A percentile compares a stretch with the other conserved stretches of the same genome.
phyloP scores from a whole-genome alignment of 1,140 invertebrate genomes.

The Drosophila dunni region DNA sequence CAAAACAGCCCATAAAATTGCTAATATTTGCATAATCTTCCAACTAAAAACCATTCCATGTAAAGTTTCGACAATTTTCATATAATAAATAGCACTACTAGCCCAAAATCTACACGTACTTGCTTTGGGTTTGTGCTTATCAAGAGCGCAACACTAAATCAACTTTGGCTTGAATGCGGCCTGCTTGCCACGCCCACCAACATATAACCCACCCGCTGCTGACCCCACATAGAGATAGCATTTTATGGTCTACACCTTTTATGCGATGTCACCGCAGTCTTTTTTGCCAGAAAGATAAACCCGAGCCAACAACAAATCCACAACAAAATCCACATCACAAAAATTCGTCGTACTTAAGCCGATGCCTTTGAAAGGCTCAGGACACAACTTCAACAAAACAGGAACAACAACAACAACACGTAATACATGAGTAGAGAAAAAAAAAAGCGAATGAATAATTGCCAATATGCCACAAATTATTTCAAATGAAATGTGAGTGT shows the following conservation, averaged over 20 bases:
- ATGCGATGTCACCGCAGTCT: slow-evolving; percentile 69
- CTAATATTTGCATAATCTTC: neutral
- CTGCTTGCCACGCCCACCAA: slow-evolving; percentile 19
- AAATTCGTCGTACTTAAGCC: slow-evolving; percentile 73
- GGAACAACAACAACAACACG: slow-evolving; percentile 10
- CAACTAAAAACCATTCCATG: neutral
- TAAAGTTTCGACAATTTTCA: neutral
- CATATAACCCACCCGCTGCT: slow-evolving; percentile 9
- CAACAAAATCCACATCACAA: slow-evolving; percentile 75
- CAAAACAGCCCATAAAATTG: neutral
- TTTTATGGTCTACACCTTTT: slow-evolving; percentile 67
- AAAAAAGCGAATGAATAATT: slow-evolving; percentile 67
- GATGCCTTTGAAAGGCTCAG: slow-evolving; percentile 33
- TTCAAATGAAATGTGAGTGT: slow-evolving; percentile 83
- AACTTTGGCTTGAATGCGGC: slow-evolving; percentile 64
- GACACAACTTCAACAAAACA: slow-evolving; percentile 21
- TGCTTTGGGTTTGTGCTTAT: slow-evolving; percentile 46
- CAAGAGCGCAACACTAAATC: slow-evolving; percentile 70
- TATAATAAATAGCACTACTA: slow-evolving; percentile 22
- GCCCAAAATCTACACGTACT: neutral
- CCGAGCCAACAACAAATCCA: slow-evolving; percentile 73
- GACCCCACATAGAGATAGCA: slow-evolving; percentile 18
- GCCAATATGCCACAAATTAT: slow-evolving; percentile 83
- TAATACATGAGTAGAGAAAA: neutral
- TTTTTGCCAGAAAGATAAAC: slow-evolving; percentile 63